Percentiles rank a stretch among this genome's conserved stretches.
Conservation (phyloP, 2,113 vertebrate genomes). For the Bos javanicus region DNA sequence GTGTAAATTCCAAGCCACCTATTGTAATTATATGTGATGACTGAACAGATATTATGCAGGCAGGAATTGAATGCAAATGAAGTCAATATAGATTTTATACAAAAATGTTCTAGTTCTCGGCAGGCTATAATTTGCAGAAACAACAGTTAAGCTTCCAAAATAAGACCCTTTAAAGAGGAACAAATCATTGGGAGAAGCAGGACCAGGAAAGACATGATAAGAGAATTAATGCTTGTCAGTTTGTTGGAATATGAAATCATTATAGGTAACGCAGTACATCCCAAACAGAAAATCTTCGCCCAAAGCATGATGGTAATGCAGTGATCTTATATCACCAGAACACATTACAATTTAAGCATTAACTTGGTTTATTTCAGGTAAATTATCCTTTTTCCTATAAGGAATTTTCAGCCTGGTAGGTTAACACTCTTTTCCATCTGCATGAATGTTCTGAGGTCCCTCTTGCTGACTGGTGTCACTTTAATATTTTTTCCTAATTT, state of each 20-base stretch:
- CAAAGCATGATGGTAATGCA: not conserved
- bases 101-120: not conserved
- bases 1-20: conserved; percentile 36
- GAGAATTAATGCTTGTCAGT: not conserved
- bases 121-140: not conserved
- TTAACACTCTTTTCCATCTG: not conserved
- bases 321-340: not conserved
- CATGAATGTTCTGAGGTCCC: rapidly evolving
- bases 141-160: not conserved
- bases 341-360: not conserved
- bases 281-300: not conserved
- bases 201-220: not conserved
- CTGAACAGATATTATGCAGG: not conserved
- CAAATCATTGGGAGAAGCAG: not conserved
- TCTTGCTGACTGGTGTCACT: not conserved
- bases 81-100: not conserved
- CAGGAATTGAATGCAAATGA: conserved; percentile 8
- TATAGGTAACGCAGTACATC: not conserved
- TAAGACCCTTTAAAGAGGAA: not conserved
- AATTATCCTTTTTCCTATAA: not conserved
- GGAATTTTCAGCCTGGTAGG: rapidly evolving
- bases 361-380: not conserved
- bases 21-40: conserved; percentile 42
- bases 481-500: not conserved
- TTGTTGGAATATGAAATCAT: not conserved